Percentiles rank a stretch among this genome's conserved stretches.
phyloP scores from a whole-genome alignment of 2,797 vertebrate genomes.

The Oreochromis grahami region DNA sequence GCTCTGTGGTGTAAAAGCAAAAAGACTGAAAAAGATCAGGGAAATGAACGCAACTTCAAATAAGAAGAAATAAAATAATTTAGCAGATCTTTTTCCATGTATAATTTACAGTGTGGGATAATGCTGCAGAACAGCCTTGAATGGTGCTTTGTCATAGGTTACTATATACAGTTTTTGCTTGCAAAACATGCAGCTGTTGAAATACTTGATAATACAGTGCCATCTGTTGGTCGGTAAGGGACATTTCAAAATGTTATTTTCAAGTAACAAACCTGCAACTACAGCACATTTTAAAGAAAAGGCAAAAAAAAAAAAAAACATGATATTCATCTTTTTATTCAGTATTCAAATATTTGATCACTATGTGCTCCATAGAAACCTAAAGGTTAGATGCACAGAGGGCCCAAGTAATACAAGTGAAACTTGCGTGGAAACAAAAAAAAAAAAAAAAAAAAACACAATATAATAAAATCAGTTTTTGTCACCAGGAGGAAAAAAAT shows the following conservation, averaged over 20 bases:
- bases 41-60: slow-evolving; percentile 5
- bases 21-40: not conserved
- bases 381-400: not conserved
- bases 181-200: not conserved
- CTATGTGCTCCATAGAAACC: not conserved
- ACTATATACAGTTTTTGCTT: not conserved
- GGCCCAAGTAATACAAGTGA: not conserved
- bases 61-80: not conserved
- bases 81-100: not conserved
- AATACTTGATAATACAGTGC: slow-evolving; percentile 14
- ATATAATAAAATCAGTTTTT: not conserved
- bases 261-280: not conserved
- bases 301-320: not conserved
- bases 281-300: not conserved
- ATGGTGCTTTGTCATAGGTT: not conserved
- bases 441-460: no score
- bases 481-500: not conserved
- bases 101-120: not conserved
- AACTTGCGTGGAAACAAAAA: not conserved
- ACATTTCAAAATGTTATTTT: not conserved
- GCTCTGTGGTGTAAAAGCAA: not conserved
- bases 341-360: not conserved
- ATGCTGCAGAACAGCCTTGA: not conserved
- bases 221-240: slow-evolving; percentile 46
- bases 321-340: not conserved